Evolutionary conservation across 23 tunicate species (phyloP), one percentile per base, ranked within the genome.

Genomic region (Clavelina lepadiformis): DNA sequence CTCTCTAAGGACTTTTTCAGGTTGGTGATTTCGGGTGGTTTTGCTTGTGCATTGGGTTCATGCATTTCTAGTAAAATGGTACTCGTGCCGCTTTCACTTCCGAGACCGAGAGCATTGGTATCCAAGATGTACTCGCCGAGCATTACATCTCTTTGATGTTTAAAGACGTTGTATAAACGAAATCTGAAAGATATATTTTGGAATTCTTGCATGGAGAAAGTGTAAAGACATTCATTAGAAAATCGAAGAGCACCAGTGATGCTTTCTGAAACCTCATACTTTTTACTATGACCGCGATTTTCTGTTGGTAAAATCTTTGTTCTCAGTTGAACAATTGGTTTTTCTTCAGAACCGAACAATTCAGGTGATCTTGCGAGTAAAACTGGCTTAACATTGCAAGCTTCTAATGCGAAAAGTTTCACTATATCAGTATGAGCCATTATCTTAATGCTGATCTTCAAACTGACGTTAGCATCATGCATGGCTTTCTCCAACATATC

Each of bases 121-220:
- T 71, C 80, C n/a, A 89, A 67, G 29, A 71, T 75, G 35, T 75
- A 89, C 61, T 89, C 97, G 6, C 97, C 89, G 15, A 89, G 68
- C 31, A 89, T 46, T 24, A 65, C 50, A 47, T 89, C 97, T 15
- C 87, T 51, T 21, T 81, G 65, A 26, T 89, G 97, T 47, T 89
- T 89, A 31, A 76, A 61, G 27, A 89, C 85, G 30, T 65, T 62
- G 52, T 89, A 89, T 21, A 89, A 37, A 3, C 97, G 79, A 32
- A 89, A 89, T 5, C 97, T 79, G 3, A 89, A 25, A 3, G 47
- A 67, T 49, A 67, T 33, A 49, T 55, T 69, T 45, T 38, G 19
- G 26, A 89, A 75, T n/a, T 81, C 97, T 33, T 65, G 52, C 22
- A 81, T 26, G 55, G 63, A 37, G 3, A 89, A 7, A 2, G 69